Evolutionary conservation across 2,797 vertebrate species (phyloP), one percentile per base, ranked within the genome.

Genomic region (Astyanax mexicanus): DNA sequence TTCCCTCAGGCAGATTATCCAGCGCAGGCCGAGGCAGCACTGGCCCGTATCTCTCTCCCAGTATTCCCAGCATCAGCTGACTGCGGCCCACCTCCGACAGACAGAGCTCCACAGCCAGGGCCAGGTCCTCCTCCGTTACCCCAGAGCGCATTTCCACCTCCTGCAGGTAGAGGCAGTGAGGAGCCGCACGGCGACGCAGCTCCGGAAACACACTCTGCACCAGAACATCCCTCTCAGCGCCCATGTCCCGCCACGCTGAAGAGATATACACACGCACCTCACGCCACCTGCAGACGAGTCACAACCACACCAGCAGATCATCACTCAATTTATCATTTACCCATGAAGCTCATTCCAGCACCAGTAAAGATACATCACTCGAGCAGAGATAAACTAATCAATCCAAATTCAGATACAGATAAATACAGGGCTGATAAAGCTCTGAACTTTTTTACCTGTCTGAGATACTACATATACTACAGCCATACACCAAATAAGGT

Each of bases 181-280:
- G 74, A 0, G 94, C 93, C 0, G 88, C 93, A 0, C 93, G 91
- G 0, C 94, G 92, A 1, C 95, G 91, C 13, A 98, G 88, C 72
- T 95, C 94, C 0, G 96, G 96, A 83, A 98, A 92, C 61, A 98
- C 90, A 0, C 82, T 86, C 3, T 89, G 92, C 62, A 96, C 92
- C 80, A 98, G 75, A 69, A 96, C 45, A 80, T 98, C 94, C 0
- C 96, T 91, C 86, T 98, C 96, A 0, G 93, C 90, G 0, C 95
- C 94, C 96, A 97, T 97, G 91, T 97, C 96, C 71, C 95, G 92
- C 86, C 97, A 96, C 8, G 96, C 96, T 70, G 96, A 98, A 9
- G 96, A 97, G 83, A 98, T 90, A 54, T 97, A 96, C 6, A 97
- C 88, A 0, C 94, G 92, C 15, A 97, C 80, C 0, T 85, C 88